A percentile compares a stretch with the other conserved stretches of the same genome.
Evolutionary conservation across 2,888 invertebrate species (phyloP).

Genomic region (Trichopria drosophilae): DNA sequence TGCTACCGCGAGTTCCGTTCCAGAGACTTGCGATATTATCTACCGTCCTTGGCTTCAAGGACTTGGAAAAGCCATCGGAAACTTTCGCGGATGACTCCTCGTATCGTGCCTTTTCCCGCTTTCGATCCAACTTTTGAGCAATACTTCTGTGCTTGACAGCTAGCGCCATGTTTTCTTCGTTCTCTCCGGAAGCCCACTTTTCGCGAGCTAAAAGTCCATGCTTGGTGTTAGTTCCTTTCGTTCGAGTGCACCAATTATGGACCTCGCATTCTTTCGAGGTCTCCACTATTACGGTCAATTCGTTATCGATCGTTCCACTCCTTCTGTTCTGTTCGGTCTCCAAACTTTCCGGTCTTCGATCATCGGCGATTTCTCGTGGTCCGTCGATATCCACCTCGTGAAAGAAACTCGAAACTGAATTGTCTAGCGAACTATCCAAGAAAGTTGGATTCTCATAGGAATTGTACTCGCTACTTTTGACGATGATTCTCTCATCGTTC

Average conservation of each 20-base stretch:
- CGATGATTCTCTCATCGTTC: neutral
- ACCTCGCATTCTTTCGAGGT: conserved; percentile 1
- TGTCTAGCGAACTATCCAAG: conserved; percentile 50
- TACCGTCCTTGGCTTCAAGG: conserved; percentile 34
- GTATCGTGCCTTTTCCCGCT: too few relatives aligned
- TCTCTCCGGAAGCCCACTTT: neutral
- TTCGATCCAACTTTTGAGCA: too few relatives aligned
- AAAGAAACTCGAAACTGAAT: conserved; percentile 46
- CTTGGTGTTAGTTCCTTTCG: neutral
- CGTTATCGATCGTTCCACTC: neutral
- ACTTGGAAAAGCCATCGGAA: conserved; percentile 10
- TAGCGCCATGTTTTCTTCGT: neutral
- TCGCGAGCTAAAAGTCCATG: neutral
- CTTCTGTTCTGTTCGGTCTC: neutral
- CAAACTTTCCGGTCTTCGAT: too few relatives aligned
- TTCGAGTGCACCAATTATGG: conserved; percentile 20
- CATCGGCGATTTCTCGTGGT: too few relatives aligned
- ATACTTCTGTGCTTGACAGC: too few relatives aligned
- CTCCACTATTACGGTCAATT: conserved; percentile 17
- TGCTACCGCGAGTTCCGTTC: conserved; percentile 38
- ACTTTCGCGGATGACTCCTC: conserved; percentile 4
- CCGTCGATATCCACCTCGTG: conserved; percentile 36
- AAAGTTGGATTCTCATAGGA: conserved; percentile 55
- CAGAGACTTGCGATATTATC: conserved; percentile 46
- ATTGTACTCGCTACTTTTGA: conserved; percentile 29